Evolutionary conservation across 2,888 invertebrate species (phyloP), one percentile per base, ranked within the genome.

Genomic region (Ophioninae sp.): DNA sequence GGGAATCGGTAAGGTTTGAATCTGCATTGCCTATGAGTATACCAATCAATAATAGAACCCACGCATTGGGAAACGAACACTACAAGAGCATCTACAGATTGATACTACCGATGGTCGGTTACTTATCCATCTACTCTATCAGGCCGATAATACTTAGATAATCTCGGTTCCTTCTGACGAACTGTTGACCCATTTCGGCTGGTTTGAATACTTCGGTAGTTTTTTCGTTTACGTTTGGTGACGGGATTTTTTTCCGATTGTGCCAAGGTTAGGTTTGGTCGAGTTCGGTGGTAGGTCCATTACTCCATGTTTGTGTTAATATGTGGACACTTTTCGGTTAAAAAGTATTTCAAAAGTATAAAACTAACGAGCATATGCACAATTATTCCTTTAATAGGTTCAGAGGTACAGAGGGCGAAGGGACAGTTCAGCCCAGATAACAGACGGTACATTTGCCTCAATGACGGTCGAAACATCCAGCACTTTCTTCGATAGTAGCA

Each of bases 391-490:
- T 17, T 6, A 0, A 77, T 91, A 87, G 93, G 92, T 92, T 37
- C 93, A 93, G 85, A 89, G 93, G 87, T 95, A 91, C 85, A 94
- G 96, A 21, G 97, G 97, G 0, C 94, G 97, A 1, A 94, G 97
- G 13, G 98, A 98, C 91, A 98, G 98, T 0, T 96, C 96, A 65
- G 97, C 97, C 0, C 98, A 98, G 93, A 98, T 98, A 89, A 96
- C 97, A 77, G 98, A 98, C 90, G 98, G 98, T 20, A 98, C 98
- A 39, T 96, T 98, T 86, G 97, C 97, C 44, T 97, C 97, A 57
- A 98, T 98, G 98, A 97, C 97, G 0, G 97, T 98, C 39, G 98
- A 98, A 93, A 98, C 98, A 3, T 97, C 97, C 6, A 97, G 97
- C 93, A 97, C 97, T 0, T 97, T 97, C 93, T 98, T 97, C 92